Evolutionary conservation across 2,888 invertebrate species (phyloP), one percentile per base, ranked within the genome.

Genomic region (Pharmacophagus antenor): DNA sequence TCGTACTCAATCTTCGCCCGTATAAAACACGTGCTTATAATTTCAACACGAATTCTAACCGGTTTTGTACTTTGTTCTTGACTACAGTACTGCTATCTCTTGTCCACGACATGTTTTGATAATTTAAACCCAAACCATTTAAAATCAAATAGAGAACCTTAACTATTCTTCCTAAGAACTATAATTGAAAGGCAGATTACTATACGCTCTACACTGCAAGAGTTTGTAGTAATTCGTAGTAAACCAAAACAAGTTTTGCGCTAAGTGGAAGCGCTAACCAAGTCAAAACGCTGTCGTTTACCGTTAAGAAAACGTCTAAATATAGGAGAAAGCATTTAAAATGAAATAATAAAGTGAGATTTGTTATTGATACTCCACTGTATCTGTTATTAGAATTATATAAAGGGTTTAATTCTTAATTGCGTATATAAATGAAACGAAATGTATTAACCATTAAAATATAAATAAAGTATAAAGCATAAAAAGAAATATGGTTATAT

Each of bases 211-310:
- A 63, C 52, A 52, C 27, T 56, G 56, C 52, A 61, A 51, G 57
- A 55, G 55, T 58, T 65, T 73, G 77, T 88, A 88, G 88, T 88
- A 88, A 79, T 73, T 70, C 80, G 85, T 88, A 88, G 89, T 88
- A 88, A 87, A 74, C 71, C 67, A 64, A 79, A 88, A 88, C 88
- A 68, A 75, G 88, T 88, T 88, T 79, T 66, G 69, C 76, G 74
- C 69, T 81, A 80, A 80, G 76, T 80, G 80, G 80, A 80, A 83
- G 76, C 79, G 79, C 76, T 78, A 79, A 84, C 80, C 82, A 66
- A 68, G 73, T 79, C 75, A 80, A 82, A 82, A 81, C 37, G 7
- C 27, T 27, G 72, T 71, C 67, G 68, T 81, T 76, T 80, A 85
- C 87, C 80, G 88, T 87, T 88, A 85, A 70, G 73, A 65, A 62